Evolutionary conservation across 2,797 vertebrate species (phyloP).

Genomic region (Gymnoscopelus braueri): DNA sequence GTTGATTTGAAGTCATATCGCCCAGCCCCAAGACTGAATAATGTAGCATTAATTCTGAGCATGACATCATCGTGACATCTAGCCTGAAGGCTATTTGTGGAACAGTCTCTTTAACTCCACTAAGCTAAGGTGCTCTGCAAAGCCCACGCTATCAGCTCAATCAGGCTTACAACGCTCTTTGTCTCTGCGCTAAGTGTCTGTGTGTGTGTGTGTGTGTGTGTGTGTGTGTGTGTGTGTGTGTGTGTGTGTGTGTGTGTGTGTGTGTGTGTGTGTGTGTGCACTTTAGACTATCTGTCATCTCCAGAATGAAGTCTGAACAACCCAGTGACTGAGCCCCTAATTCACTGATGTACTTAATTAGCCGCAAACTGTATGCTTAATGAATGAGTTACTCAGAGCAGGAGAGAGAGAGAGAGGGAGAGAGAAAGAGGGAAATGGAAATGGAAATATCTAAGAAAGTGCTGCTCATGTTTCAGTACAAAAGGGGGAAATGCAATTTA

Average conservation of each 20-base stretch:
- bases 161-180: conserved; percentile 22
- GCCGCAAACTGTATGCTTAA: conserved; percentile 28
- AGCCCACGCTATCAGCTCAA: conserved; percentile 19
- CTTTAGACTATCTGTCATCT: conserved; percentile 1
- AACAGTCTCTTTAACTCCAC: conserved; percentile 15
- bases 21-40: neutral
- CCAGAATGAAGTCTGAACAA: neutral
- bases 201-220: neutral
- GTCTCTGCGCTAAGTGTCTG: neutral
- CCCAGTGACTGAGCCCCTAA: conserved; percentile 18
- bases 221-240: neutral
- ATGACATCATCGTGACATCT: conserved; percentile 26
- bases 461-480: conserved; percentile 9
- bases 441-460: conserved; percentile 12
- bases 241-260: neutral
- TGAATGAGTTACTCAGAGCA: conserved; percentile 10
- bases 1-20: too few relatives aligned
- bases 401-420: conserved; percentile 13
- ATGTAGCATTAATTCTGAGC: conserved; percentile 2
- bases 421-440: neutral
- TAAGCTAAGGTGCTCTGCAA: conserved; percentile 31
- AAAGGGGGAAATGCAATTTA: neutral
- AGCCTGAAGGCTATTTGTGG: conserved; percentile 23
- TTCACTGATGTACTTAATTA: conserved; percentile 48
- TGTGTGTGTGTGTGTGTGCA: neutral